Conservation (phyloP, 2,797 vertebrate genomes). For the Centropyge bicolor region DNA sequence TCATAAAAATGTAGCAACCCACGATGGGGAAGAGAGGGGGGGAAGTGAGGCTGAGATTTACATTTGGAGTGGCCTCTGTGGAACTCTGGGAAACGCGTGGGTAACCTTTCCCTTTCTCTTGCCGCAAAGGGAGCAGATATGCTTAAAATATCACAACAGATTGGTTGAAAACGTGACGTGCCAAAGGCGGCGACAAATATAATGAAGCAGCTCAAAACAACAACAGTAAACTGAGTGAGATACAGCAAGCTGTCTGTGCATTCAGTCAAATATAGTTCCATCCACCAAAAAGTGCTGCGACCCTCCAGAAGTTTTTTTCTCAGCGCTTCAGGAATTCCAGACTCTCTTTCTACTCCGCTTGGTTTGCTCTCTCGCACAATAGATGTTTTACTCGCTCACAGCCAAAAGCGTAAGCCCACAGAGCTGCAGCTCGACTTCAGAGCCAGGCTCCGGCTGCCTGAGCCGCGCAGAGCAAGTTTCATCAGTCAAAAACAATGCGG, state of each 20-base stretch:
- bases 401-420: slow-evolving; percentile 33
- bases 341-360: slow-evolving; percentile 33
- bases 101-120: slow-evolving; percentile 64
- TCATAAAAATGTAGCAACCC: slow-evolving; percentile 76
- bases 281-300: slow-evolving; percentile 18
- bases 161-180: slow-evolving; percentile 40
- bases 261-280: slow-evolving; percentile 13
- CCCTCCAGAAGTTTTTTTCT: slow-evolving; percentile 51
- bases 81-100: slow-evolving; percentile 70
- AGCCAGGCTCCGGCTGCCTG: slow-evolving; percentile 28
- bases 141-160: slow-evolving; percentile 55
- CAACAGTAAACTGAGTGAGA: slow-evolving; percentile 20
- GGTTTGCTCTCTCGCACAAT: slow-evolving; percentile 42
- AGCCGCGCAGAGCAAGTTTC: slow-evolving; percentile 31
- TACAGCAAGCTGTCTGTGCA: slow-evolving; percentile 17
- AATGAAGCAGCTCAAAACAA: slow-evolving; percentile 12
- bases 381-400: slow-evolving; percentile 46
- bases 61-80: slow-evolving; percentile 75
- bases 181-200: slow-evolving; percentile 34
- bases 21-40: slow-evolving; percentile 34
- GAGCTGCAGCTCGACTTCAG: slow-evolving; percentile 53
- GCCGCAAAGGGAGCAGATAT: slow-evolving; percentile 39
- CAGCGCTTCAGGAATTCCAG: slow-evolving; percentile 43
- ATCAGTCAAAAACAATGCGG: slow-evolving; percentile 48
- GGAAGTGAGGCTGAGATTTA: slow-evolving; percentile 71